Evolutionary conservation across 2,888 invertebrate genomes (phyloP), one percentile per base, ranked within the genome.

Genomic region (Limnephilus lunatus): DNA sequence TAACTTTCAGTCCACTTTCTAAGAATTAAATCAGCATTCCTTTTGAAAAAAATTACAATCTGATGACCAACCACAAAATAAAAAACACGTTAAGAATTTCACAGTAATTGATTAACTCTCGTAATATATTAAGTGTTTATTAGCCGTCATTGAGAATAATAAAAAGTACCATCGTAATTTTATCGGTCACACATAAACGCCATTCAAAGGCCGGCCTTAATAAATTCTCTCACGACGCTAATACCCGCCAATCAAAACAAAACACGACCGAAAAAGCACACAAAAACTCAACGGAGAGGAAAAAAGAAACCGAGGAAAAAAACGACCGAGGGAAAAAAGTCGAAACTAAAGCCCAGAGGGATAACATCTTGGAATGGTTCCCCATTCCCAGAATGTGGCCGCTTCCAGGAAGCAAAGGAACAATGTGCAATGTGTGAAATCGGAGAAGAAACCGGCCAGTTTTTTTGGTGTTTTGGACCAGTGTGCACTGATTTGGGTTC

Each of bases 171-270:
- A n/a, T 7, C 30, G 44, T 86, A 48, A 86, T 86, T 44, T 48
- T 48, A 86, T 48, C 30, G 31, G 86, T 86, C 44, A 86, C 86
- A 48, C 86, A 86, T 80, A 68, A 88, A 88, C 88, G 88, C 32
- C 80, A 68, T 68, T 39, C 89, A 80, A 39, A 81, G 81, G 19
- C 31, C 19, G 25, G 68, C 39, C 31, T 25, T 81, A 90, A 87
- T 90, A 92, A 87, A 90, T 90, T 90, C 44, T 85, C 85, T 85
- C 44, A 90, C 32, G 87, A 86, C 81, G 85, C 90, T 89, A 92
- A 91, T 89, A 80, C 90, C 82, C 35, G 88, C 87, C 92, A 88
- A 92, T 92, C 92, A 91, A 90, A 92, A 92, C 86, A 90, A 82
- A 92, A 90, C 88, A 88, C 89, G 88, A 68, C n/a, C 92, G 39